phyloP scores from a whole-genome alignment of 2,113 vertebrate species.

The Campylomormyrus numenius region DNA sequence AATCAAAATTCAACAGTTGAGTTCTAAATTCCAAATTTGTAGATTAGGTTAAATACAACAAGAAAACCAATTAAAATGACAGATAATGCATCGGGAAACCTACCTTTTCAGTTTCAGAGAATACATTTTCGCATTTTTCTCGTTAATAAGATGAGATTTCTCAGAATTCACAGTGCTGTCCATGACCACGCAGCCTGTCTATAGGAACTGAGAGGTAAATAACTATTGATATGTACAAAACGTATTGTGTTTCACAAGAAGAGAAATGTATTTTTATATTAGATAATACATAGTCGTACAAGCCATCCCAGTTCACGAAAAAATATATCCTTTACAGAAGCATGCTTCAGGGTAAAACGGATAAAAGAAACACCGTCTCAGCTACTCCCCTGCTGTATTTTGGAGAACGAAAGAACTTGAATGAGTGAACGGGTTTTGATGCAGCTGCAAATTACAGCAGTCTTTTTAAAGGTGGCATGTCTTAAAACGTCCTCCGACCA shows the following conservation, averaged over 20 bases:
- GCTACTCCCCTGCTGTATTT: slow-evolving; percentile 3
- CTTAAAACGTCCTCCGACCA: not conserved
- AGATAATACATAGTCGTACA: slow-evolving; percentile 22
- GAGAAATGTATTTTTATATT: slow-evolving; percentile 24
- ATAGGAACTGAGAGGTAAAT: slow-evolving; percentile 2
- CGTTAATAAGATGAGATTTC: slow-evolving; percentile 66
- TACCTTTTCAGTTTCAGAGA: slow-evolving; percentile 62
- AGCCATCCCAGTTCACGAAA: slow-evolving; percentile 23
- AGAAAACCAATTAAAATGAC: not conserved
- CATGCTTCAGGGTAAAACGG: not conserved
- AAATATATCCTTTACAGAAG: slow-evolving; percentile 38
- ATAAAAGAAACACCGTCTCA: slow-evolving; percentile 14
- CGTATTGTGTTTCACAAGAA: not conserved
- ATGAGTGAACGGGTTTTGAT: slow-evolving; percentile 21
- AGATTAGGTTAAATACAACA: not conserved
- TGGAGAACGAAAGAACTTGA: slow-evolving; percentile 23
- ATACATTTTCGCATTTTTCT: slow-evolving; percentile 61
- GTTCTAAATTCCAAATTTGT: not conserved
- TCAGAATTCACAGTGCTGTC: slow-evolving; percentile 53
- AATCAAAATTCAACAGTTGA: slow-evolving; percentile 3
- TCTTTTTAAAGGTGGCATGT: not conserved
- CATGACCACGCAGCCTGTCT: slow-evolving; percentile 29
- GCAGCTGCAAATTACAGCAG: slow-evolving; percentile 26
- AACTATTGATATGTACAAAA: slow-evolving; percentile 1
- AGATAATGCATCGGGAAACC: not conserved